phyloP scores from a whole-genome alignment of 2,113 vertebrate species.

The Zosterops borbonicus region DNA sequence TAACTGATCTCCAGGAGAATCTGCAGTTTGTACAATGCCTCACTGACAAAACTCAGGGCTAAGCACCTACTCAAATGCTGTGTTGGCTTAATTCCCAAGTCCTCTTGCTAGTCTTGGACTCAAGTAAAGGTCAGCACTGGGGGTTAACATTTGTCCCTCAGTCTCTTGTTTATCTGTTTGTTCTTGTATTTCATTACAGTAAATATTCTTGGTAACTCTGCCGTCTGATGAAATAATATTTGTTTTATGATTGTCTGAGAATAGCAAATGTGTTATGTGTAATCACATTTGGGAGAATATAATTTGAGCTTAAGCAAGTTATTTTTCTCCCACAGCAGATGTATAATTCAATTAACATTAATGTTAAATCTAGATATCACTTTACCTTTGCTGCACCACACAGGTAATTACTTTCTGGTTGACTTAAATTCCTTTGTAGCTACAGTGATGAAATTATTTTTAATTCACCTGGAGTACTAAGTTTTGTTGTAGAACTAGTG shows the following conservation, averaged over 20 bases:
- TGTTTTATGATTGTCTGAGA: constrained; percentile 20
- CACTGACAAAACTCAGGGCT: not conserved
- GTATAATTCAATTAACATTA: constrained; percentile 55
- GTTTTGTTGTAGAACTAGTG: not conserved
- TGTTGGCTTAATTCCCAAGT: not conserved
- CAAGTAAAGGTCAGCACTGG: not conserved
- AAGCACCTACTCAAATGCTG: not conserved
- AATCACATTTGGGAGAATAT: constrained; percentile 32
- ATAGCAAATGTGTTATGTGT: not conserved
- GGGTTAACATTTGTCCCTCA: not conserved
- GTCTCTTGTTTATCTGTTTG: not conserved
- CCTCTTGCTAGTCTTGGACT: not conserved
- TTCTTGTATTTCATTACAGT: not conserved
- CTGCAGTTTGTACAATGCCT: not conserved
- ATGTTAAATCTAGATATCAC: constrained; percentile 28
- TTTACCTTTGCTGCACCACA: not conserved
- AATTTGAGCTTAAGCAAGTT: not conserved
- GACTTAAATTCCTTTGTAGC: constrained; percentile 46
- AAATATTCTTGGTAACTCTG: not conserved
- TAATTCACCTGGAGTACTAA: not conserved
- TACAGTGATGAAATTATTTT: not conserved
- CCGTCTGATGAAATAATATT: constrained; percentile 36
- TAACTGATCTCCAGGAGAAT: not conserved
- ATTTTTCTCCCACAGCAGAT: not conserved
- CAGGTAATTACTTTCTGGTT: constrained; percentile 41